phyloP scores from a whole-genome alignment of 2,113 vertebrate genomes.

The Octodon degus region DNA sequence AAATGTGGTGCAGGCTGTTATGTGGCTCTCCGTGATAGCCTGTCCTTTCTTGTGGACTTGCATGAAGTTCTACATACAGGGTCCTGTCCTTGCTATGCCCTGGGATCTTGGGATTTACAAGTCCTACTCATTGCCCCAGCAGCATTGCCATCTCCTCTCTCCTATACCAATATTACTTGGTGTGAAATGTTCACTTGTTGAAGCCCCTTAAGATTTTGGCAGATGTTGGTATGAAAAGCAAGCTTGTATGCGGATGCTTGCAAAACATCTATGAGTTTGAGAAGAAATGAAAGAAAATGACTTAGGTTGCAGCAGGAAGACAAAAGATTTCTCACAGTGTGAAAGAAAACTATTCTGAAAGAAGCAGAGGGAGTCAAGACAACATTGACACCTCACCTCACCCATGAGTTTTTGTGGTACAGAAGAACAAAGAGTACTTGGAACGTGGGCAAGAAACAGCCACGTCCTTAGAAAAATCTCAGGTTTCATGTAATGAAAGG shows the following conservation, averaged over 20 bases:
- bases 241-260: not conserved
- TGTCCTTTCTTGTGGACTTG: not conserved
- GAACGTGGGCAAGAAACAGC: not conserved
- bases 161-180: not conserved
- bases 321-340: not conserved
- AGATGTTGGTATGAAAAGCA: not conserved
- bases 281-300: not conserved
- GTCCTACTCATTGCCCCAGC: not conserved
- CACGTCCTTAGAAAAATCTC: not conserved
- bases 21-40: not conserved
- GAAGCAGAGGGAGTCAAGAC: not conserved
- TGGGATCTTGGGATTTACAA: not conserved
- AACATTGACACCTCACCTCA: not conserved
- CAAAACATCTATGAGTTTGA: not conserved
- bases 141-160: not conserved
- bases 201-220: not conserved
- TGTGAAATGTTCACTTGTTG: not conserved
- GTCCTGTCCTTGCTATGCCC: not conserved
- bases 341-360: not conserved
- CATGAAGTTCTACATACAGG: not conserved
- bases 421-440: not conserved
- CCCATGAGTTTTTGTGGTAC: not conserved
- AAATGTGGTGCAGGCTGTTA: not conserved
- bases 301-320: not conserved
- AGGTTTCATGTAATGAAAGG: not conserved